Evolutionary conservation across 2,797 vertebrate species (phyloP), one percentile per base, ranked within the genome.

Genomic region (Poecilia gillii): DNA sequence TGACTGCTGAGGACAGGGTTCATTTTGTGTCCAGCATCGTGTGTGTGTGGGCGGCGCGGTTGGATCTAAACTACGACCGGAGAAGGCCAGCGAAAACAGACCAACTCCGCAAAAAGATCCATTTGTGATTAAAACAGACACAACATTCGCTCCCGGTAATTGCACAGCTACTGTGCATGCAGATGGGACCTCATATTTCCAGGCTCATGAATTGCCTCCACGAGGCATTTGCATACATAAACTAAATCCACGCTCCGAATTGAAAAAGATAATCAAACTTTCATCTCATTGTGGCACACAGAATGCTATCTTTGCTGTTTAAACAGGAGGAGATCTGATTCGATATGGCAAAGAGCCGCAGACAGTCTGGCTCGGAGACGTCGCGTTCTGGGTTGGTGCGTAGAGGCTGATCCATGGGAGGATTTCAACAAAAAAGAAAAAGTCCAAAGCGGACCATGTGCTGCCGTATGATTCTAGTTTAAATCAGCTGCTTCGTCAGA

Each of bases 171-270:
- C 83, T 83, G 79, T 76, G 6, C 80, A 80, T 88, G 83, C 88
- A 92, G 87, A 88, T 92, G 87, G 84, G 73, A 72, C 78, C 73
- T 85, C 77, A n/a, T 87, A 74, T 89, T 81, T 86, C 51, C 18
- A 51, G 80, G 81, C 83, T 89, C 77, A 55, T 82, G 81, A 87
- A 80, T 78, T 72, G 79, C 55, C 82, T 84, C 81, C 81, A 59
- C 1, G 46, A 88, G 79, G 86, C 88, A 84, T 90, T 88, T 90
- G 86, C 86, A 85, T 82, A 85, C 86, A 91, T 85, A 87, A 87
- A 90, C 81, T n/a, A 79, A 87, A 83, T 83, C 89, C 82, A 78
- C 83, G 75, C 87, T 79, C 85, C 86, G 87, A 87, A 80, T 76
- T 77, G 81, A 76, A 76, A 71, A 81, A 87, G 84, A 88, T 87